These are phyloP conservation scores for Apodemus sylvaticus DNA, from an alignment of 2,113 vertebrate species.

Conservation along the genomic window DNA sequence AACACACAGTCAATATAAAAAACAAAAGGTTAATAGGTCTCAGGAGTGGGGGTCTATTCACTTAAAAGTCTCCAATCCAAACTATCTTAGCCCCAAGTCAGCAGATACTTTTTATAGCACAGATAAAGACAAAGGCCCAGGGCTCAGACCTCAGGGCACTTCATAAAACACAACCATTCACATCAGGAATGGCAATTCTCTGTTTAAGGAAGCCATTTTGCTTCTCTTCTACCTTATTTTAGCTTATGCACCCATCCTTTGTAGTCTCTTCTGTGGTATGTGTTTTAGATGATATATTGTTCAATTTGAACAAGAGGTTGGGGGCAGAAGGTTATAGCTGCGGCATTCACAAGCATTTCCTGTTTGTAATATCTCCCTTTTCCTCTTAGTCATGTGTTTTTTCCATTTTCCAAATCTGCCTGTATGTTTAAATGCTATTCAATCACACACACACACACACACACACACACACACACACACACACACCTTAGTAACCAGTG, in stretches of 20 bases:
- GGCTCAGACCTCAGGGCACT: no score
- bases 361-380: constrained; percentile 48
- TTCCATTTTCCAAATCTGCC: constrained; percentile 28
- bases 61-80: not conserved
- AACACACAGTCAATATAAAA: not conserved
- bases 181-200: not conserved
- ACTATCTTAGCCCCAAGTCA: not conserved
- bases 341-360: constrained; percentile 76
- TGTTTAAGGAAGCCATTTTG: not conserved
- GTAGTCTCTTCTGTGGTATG: not conserved
- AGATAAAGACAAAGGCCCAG: not conserved
- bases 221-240: constrained; percentile 13
- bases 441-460: no score
- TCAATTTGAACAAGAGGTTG: constrained; percentile 68
- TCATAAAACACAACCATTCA: not conserved
- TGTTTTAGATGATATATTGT: constrained; percentile 65
- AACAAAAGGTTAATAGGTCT: not conserved
- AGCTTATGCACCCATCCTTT: constrained; percentile 17
- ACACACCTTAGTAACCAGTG: not conserved
- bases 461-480: no score
- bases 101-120: not conserved
- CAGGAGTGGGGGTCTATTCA: not conserved
- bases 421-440: constrained; percentile 31
- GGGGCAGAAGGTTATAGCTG: constrained; percentile 43
- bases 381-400: constrained; percentile 57